Conservation (phyloP, 2,797 vertebrate species). For the Synaphobranchus kaupii region DNA sequence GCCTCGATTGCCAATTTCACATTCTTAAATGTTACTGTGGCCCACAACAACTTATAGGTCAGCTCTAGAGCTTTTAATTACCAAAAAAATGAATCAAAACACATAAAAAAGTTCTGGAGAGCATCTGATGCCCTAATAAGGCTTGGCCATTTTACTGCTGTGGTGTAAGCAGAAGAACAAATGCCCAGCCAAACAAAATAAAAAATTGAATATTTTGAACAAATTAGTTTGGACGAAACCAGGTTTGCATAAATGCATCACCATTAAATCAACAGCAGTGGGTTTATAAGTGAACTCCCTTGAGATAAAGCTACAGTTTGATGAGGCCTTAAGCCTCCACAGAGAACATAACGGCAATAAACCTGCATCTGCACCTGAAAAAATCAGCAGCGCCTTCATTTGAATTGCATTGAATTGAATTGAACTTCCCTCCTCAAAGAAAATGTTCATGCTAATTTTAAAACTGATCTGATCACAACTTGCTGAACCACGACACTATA, state of each 20-base stretch:
- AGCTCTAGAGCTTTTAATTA: background rate
- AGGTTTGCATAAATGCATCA: background rate
- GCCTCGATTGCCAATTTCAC: background rate
- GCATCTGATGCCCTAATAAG: background rate
- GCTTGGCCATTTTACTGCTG: background rate
- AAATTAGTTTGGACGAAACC: background rate
- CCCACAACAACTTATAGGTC: background rate
- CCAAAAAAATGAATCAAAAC: background rate
- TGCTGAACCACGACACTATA: background rate
- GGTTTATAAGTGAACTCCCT: background rate
- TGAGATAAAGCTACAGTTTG: background rate
- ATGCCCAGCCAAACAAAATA: background rate
- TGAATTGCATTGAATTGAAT: background rate
- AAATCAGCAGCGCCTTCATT: background rate
- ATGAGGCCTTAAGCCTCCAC: background rate
- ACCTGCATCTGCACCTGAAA: too few relatives aligned
- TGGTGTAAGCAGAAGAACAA: background rate
- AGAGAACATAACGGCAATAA: too few relatives aligned
- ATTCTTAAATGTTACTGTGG: background rate
- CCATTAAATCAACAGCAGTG: background rate
- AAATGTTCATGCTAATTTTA: background rate
- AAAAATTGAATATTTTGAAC: background rate
- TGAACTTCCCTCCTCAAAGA: background rate
- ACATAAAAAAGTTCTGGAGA: background rate
- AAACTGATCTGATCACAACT: background rate